Evolutionary conservation across 2,113 vertebrate genomes (phyloP).

Genomic region (Ptyas mucosa): DNA sequence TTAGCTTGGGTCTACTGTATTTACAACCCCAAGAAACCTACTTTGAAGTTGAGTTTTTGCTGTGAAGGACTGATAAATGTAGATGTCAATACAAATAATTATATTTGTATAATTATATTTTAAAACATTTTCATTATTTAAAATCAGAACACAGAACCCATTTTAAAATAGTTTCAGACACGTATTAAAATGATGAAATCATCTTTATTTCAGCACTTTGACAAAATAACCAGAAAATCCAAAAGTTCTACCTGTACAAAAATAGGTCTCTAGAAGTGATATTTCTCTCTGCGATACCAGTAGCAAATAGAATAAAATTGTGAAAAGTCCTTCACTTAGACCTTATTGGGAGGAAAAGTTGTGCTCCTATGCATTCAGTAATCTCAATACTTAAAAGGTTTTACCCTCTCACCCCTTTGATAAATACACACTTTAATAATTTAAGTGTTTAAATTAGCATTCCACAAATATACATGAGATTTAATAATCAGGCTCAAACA

Average conservation of each 20-base stretch:
- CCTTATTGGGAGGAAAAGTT: constrained; percentile 74
- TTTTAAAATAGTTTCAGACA: background rate
- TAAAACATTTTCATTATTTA: background rate
- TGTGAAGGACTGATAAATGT: background rate
- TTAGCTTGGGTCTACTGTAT: background rate
- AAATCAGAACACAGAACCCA: background rate
- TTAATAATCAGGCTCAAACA: constrained; percentile 61
- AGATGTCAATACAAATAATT: background rate
- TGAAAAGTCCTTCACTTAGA: constrained; percentile 77
- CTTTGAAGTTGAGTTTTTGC: background rate
- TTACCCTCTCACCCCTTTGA: constrained; percentile 74
- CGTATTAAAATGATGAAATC: constrained; percentile 81
- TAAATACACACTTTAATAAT: constrained; percentile 87
- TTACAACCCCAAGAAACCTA: background rate
- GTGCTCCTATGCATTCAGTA: constrained; percentile 73
- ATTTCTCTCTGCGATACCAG: constrained; percentile 75
- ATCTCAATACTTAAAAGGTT: constrained; percentile 57
- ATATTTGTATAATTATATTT: no score
- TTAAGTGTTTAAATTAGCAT: constrained; percentile 99
- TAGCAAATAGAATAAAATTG: constrained; percentile 82
- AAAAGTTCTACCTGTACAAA: constrained; percentile 98
- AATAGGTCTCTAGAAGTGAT: constrained; percentile 98
- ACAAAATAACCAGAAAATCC: constrained; percentile 99
- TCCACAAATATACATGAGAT: constrained; percentile 91
- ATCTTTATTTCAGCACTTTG: constrained; percentile 95